Percentiles rank a stretch among this genome's conserved stretches.
Evolutionary conservation across 2,113 vertebrate genomes (phyloP).

Genomic region (Podarcis raffonei): DNA sequence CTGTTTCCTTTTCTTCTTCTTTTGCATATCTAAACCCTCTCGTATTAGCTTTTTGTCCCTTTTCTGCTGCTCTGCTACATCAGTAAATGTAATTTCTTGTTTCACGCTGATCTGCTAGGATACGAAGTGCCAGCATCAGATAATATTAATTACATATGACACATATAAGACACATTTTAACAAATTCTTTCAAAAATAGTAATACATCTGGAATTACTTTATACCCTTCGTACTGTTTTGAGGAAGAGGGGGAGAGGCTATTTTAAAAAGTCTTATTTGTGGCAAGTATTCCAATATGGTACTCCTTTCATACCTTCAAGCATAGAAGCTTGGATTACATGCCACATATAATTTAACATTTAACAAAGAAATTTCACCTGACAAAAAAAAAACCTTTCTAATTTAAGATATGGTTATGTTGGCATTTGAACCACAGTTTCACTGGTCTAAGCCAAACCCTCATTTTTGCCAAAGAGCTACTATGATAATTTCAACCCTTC

Average conservation of each 20-base stretch:
- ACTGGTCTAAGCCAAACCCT: background rate
- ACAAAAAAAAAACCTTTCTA: background rate
- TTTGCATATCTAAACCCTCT: conserved; percentile 90
- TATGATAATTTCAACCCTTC: background rate
- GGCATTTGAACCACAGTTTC: background rate
- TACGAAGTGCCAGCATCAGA: conserved; percentile 77
- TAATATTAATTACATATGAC: conserved; percentile 68
- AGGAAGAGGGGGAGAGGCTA: background rate
- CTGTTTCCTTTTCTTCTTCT: conserved; percentile 99
- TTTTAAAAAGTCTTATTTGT: background rate
- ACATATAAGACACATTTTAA: conserved; percentile 70
- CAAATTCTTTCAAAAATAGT: conserved; percentile 67
- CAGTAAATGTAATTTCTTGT: conserved; percentile 94
- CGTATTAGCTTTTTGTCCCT: conserved; percentile 91
- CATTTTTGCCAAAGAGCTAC: background rate
- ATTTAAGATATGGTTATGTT: background rate
- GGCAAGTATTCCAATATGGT: too few relatives aligned
- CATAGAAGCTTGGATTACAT: background rate
- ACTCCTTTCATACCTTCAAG: background rate
- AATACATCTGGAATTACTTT: conserved; percentile 46
- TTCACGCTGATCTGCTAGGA: conserved; percentile 93
- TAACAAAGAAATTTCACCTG: background rate
- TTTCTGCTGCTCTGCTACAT: conserved; percentile 85
- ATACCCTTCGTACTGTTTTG: conserved; percentile 7
- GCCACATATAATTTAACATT: background rate